Conservation (phyloP, 1,140 invertebrate species). For the Microplitis mediator region DNA sequence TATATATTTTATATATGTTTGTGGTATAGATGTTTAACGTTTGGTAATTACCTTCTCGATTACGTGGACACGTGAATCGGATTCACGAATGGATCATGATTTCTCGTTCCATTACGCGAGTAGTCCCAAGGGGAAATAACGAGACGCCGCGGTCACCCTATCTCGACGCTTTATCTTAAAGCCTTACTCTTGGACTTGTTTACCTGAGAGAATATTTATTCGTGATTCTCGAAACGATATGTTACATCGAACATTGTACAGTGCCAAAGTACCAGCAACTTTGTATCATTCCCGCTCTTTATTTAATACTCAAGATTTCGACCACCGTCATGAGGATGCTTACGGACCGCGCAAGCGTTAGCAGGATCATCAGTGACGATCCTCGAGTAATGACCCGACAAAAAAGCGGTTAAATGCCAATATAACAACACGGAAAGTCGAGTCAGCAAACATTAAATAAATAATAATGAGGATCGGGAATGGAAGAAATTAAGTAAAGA, state of each 20-base stretch:
- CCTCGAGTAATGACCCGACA: too few relatives aligned
- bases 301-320: neutral
- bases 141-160: slow-evolving; percentile 11
- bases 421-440: too few relatives aligned
- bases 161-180: slow-evolving; percentile 19
- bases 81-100: slow-evolving; percentile 6
- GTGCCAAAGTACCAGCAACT: slow-evolving; percentile 2
- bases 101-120: slow-evolving; percentile 12
- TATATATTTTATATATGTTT: neutral
- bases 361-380: too few relatives aligned
- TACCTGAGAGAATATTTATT: slow-evolving; percentile 7
- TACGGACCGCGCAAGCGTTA: too few relatives aligned
- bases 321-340: neutral
- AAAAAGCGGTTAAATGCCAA: too few relatives aligned
- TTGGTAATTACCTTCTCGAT: slow-evolving; percentile 5
- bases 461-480: neutral
- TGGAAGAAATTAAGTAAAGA: neutral
- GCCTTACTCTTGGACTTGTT: slow-evolving; percentile 11
- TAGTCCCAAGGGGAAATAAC: slow-evolving; percentile 2
- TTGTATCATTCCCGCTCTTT: slow-evolving; percentile 1
- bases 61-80: slow-evolving; percentile 6
- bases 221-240: slow-evolving; percentile 1
- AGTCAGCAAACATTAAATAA: too few relatives aligned
- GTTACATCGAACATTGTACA: slow-evolving; percentile 5
- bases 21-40: neutral